Base-by-base conservation (phyloP, 2,888 invertebrate species). In the Callosobruchus maculatus region DNA sequence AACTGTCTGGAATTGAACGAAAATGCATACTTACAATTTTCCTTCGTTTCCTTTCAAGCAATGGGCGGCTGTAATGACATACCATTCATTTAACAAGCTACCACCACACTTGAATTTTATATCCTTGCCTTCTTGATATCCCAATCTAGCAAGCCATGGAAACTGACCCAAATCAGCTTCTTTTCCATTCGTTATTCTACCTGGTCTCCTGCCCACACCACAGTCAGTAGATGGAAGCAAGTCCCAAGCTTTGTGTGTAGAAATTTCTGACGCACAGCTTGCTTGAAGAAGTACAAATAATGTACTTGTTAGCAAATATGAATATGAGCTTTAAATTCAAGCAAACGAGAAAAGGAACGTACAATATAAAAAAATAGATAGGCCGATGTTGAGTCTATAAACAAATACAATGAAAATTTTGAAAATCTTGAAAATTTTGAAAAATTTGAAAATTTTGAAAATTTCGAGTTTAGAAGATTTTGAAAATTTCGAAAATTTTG, bases 111-210 rank as follows among this genome's bases (percentile, higher is more conserved):
- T 3, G 18, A 74, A 77, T n/a, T 70, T 70, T 0, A 75, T 69
- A 13, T 4, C 72, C 21, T 13, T 0, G 20, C 31, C 69, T 72
- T 9, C n/a, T 74, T 67, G 79, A 79, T 91, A 91, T 73, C 90
- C 92, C 4, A 92, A 86, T 22, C 90, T 86, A 0, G 87, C 89
- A 26, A 92, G 88, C 92, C 92, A 92, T 0, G 92, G 92, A 82
- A 90, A 92, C 79, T 91, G 90, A 0, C 92, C 92, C 0, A 92
- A 83, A 0, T 86, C 85, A 0, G 92, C 92, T 72, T 89, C 88
- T 31, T 85, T 81, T 0, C 92, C 92, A 0, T 92, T 92, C 49
- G 92, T 90, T 81, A 92, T 92, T 71, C 92, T 88, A 49, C 4
- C 49, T 1, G 49, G 49, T 49, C 13, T 49, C 13, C 49, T 49